phyloP scores from a whole-genome alignment of 2,797 vertebrate species.

The Tapera naevia region DNA sequence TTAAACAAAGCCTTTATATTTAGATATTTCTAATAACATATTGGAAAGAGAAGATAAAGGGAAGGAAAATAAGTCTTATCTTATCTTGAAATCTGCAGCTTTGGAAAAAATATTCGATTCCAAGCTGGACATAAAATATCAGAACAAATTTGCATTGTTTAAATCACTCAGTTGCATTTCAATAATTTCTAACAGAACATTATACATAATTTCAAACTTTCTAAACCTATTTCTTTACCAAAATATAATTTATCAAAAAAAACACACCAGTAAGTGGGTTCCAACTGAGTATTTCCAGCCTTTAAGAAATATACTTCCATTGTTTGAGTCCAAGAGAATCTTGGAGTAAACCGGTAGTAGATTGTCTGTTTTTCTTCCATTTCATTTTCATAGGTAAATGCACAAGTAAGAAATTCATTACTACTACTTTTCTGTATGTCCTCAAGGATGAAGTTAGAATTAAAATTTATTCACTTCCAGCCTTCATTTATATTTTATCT shows the following conservation, averaged over 20 bases:
- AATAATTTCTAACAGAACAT: background rate
- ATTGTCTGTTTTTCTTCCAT: background rate
- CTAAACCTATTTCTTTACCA: background rate
- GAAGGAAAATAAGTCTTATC: background rate
- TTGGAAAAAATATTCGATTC: too few species aligned
- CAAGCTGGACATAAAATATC: background rate
- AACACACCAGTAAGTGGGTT: fast-evolving
- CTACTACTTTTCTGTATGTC: background rate
- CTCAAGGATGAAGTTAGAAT: background rate
- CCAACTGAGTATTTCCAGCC: background rate
- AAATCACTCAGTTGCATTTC: background rate
- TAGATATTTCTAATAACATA: background rate
- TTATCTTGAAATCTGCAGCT: background rate
- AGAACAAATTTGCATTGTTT: background rate
- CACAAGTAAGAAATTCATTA: background rate
- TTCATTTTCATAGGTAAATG: background rate
- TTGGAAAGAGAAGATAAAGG: background rate
- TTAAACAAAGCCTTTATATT: background rate
- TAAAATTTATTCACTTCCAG: background rate
- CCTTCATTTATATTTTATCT: background rate
- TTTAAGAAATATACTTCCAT: background rate
- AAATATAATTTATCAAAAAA: background rate
- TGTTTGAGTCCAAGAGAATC: background rate
- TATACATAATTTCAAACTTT: background rate
- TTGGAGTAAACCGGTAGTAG: background rate